Conservation (phyloP, 2,797 vertebrate species). For the Acanthurus tractus region DNA sequence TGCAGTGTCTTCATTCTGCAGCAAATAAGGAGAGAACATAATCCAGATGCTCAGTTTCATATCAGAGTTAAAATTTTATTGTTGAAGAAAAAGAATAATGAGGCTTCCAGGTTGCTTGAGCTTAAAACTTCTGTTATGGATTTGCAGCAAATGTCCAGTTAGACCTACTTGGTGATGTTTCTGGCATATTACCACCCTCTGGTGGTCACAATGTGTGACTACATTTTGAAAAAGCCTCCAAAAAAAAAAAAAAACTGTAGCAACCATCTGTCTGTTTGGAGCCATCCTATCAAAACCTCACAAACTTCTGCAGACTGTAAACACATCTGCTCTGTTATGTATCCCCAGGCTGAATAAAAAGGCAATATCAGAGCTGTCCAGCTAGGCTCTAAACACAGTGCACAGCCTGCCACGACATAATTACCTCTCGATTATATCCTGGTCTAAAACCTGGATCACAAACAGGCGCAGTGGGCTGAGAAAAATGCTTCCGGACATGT, state of each 20-base stretch:
- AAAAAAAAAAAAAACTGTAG: neutral
- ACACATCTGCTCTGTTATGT: conserved; percentile 14
- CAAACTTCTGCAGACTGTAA: conserved; percentile 22
- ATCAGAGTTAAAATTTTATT: neutral
- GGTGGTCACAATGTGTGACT: conserved; percentile 56
- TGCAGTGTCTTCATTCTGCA: neutral
- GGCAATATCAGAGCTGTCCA: conserved; percentile 21
- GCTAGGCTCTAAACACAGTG: conserved; percentile 16
- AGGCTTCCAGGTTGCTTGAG: neutral
- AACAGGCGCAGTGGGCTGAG: conserved; percentile 9
- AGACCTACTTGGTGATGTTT: neutral
- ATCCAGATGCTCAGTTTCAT: neutral
- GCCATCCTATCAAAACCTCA: neutral
- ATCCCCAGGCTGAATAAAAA: conserved; percentile 1
- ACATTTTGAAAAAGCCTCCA: neutral
- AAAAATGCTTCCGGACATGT: conserved; percentile 10
- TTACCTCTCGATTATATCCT: conserved; percentile 28
- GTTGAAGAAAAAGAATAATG: neutral
- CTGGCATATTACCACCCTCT: conserved; percentile 65
- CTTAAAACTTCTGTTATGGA: neutral
- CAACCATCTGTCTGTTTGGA: neutral
- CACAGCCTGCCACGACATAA: conserved; percentile 25
- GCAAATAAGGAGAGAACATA: neutral
- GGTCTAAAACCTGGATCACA: conserved; percentile 21
- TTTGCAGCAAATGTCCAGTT: no score